Evolutionary conservation across 2,888 invertebrate genomes (phyloP), one percentile per base, ranked within the genome.

Genomic region (Molorchus minor): DNA sequence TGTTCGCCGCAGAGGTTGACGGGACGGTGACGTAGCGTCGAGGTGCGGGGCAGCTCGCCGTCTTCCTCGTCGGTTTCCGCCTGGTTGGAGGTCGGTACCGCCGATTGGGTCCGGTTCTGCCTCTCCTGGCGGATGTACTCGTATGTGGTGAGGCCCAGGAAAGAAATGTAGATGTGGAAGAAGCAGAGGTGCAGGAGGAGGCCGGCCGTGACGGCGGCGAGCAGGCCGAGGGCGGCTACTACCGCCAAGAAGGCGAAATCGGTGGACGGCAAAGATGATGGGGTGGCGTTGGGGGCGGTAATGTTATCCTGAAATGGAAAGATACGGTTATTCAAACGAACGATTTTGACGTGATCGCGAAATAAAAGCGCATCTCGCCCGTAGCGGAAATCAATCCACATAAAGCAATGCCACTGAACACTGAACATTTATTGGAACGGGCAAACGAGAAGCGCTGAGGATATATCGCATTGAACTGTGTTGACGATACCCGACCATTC

Each of bases 131-230:
- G 81, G 53, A 95, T 92, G 80, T 94, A 95, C 77, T 95, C 95
- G 81, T 94, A 96, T 0, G 95, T 96, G 15, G 95, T 94, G 40
- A 94, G 83, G 1, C 94, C 94, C 71, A 93, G 82, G 69, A 89
- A 86, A 2, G 90, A 89, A 75, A 95, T 93, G 80, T 94, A 94
- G 59, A 92, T 87, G 80, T 95, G 94, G 79, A 95, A 95, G 81
- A 92, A 91, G 77, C 91, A 92, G 51, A 95, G 83, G 80, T 95
- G 94, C 62, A 93, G 82, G 56, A 95, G 84, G 45, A 94, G 84
- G 20, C 90, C 89, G 1, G 90, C 88, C 3, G 92, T 89, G 10
- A 90, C 86, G 16, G 91, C 86, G n/a, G 92, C 90, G 57, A 91
- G 81, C 16, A 89, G 78, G 17, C 90, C 90, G 45, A 92, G 81